A percentile compares a stretch with the other conserved stretches of the same genome.
These are phyloP conservation scores for Drosophila mauritiana DNA, from an alignment of 1,140 invertebrate species.

Conservation along the genomic window DNA sequence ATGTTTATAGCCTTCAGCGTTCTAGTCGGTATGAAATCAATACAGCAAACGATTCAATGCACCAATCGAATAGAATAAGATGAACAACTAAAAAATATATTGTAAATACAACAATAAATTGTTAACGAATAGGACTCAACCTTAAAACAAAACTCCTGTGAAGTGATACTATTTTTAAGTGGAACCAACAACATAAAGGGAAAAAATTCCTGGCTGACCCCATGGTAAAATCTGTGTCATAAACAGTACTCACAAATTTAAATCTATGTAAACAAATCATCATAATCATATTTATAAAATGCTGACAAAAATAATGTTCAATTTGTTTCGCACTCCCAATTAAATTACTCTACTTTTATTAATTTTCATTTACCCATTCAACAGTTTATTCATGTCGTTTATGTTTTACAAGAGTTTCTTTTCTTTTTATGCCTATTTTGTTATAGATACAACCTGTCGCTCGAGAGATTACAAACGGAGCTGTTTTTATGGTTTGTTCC, in stretches of 20 bases:
- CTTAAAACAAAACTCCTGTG: too few relatives aligned
- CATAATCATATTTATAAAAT: neutral
- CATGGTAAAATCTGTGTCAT: too few relatives aligned
- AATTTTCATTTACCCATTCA: neutral
- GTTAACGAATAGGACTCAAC: too few relatives aligned
- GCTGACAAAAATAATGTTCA: neutral
- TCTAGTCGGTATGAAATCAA: neutral
- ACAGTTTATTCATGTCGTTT: neutral
- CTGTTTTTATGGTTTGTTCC: conserved; percentile 58
- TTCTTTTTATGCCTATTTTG: conserved; percentile 47
- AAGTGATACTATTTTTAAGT: too few relatives aligned
- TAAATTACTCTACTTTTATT: neutral
- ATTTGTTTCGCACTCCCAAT: neutral
- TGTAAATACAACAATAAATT: too few relatives aligned
- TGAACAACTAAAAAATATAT: too few relatives aligned
- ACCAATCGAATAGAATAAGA: neutral
- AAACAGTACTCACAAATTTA: too few relatives aligned
- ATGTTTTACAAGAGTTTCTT: conserved; percentile 37
- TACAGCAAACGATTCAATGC: too few relatives aligned
- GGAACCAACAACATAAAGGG: too few relatives aligned
- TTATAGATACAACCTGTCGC: conserved; percentile 65
- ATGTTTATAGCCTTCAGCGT: neutral
- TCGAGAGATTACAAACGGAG: conserved; percentile 32
- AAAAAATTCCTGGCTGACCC: too few relatives aligned
- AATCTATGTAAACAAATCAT: too few relatives aligned